A percentile compares a stretch with the other conserved stretches of the same genome.
These are phyloP conservation scores for Lysiphlebus fabarum DNA, from an alignment of 1,140 invertebrate genomes.

Conservation along the genomic window DNA sequence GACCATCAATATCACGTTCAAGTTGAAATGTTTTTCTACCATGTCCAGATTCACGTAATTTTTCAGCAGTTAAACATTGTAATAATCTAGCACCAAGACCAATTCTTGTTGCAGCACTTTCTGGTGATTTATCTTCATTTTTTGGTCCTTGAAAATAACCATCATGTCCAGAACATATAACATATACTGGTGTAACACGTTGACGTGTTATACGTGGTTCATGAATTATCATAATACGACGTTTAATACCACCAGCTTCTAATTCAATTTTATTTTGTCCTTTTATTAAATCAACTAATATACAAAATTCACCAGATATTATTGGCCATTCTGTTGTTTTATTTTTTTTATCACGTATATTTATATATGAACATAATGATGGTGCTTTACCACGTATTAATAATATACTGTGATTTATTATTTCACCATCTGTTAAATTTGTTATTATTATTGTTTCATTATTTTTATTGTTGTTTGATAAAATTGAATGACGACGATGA, in stretches of 20 bases:
- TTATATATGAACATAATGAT: constrained; percentile 37
- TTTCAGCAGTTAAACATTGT: constrained; percentile 84
- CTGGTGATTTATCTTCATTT: constrained; percentile 66
- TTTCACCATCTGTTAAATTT: constrained; percentile 47
- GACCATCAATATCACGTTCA: constrained; percentile 61
- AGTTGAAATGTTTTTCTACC: constrained; percentile 80
- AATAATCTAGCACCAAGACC: constrained; percentile 74
- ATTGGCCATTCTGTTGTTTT: constrained; percentile 46
- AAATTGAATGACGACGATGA: constrained; percentile 29
- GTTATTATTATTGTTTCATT: constrained; percentile 41
- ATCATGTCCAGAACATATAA: constrained; percentile 72
- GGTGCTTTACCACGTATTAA: constrained; percentile 44
- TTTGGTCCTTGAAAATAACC: constrained; percentile 73
- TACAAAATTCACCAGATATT: constrained; percentile 47
- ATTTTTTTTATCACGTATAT: constrained; percentile 40
- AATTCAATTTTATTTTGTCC: constrained; percentile 48
- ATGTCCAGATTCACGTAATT: constrained; percentile 77
- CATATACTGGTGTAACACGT: constrained; percentile 67
- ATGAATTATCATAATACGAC: constrained; percentile 39
- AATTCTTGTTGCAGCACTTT: constrained; percentile 74
- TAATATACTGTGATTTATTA: constrained; percentile 46
- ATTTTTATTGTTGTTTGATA: constrained; percentile 32
- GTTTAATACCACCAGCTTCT: constrained; percentile 40
- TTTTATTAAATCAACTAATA: constrained; percentile 41
- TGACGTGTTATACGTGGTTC: constrained; percentile 47